phyloP scores from a whole-genome alignment of 2,888 invertebrate genomes.

The Agrotis exclamationis region DNA sequence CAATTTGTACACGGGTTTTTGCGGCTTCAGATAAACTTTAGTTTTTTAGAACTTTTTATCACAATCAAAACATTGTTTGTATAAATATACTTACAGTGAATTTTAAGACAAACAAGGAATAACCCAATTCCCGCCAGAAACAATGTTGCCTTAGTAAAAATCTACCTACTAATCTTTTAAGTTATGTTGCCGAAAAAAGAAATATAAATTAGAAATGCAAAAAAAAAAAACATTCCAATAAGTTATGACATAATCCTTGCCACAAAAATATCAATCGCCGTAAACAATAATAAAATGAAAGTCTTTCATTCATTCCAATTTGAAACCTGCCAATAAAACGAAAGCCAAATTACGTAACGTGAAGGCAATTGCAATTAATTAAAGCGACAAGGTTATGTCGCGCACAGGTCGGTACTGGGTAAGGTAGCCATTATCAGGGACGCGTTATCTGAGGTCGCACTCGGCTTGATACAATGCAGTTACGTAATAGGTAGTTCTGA shows the following conservation, averaged over 20 bases:
- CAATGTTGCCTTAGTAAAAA: background rate
- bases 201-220: constrained; percentile 7
- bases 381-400: constrained; percentile 56
- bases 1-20: constrained; percentile 13
- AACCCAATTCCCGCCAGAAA: background rate
- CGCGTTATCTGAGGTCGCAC: constrained; percentile 66
- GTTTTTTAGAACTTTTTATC: constrained; percentile 26
- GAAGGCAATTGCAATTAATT: constrained; percentile 57
- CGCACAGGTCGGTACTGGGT: constrained; percentile 59
- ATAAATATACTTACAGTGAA: background rate
- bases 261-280: constrained; percentile 15
- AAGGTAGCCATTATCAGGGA: constrained; percentile 65
- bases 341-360: constrained; percentile 52
- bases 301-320: constrained; percentile 48
- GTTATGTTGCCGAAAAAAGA: too few species aligned
- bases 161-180: too few species aligned
- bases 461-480: constrained; percentile 54
- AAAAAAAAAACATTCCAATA: background rate
- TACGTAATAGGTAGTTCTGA: constrained; percentile 51
- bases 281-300: constrained; percentile 39
- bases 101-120: constrained; percentile 25
- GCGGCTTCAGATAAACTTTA: constrained; percentile 34
- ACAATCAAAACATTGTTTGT: constrained; percentile 1
- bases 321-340: constrained; percentile 51
- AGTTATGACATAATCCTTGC: constrained; percentile 4